Percentiles rank a stretch among this genome's conserved stretches.
Conservation (phyloP, 2,113 vertebrate genomes). For the Ailuropoda melanoleuca region DNA sequence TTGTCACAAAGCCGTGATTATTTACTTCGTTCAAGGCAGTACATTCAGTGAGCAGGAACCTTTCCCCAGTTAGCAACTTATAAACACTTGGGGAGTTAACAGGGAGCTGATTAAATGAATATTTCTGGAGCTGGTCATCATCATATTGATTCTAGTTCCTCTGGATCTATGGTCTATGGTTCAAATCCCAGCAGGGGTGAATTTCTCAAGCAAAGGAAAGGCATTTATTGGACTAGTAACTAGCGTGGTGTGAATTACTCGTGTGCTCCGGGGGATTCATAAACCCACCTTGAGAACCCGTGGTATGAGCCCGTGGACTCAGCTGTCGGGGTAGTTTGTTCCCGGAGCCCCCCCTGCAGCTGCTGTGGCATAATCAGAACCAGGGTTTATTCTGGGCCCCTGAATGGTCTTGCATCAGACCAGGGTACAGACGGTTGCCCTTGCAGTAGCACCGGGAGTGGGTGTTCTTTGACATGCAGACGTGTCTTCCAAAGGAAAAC, state of each 20-base stretch:
- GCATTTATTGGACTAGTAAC: slow-evolving; percentile 39
- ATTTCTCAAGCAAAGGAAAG: not conserved
- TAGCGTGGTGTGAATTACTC: not conserved
- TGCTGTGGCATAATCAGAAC: not conserved
- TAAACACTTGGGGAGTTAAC: not conserved
- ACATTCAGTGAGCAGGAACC: not conserved
- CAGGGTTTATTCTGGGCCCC: not conserved
- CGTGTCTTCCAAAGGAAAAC: not conserved
- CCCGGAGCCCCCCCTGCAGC: not conserved
- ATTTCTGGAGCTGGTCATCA: slow-evolving; percentile 45
- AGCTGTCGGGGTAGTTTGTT: not conserved
- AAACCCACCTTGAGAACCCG: not conserved
- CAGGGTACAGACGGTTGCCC: not conserved
- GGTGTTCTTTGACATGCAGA: not conserved
- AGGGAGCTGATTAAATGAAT: not conserved
- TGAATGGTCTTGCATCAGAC: not conserved
- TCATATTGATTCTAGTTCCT: not conserved
- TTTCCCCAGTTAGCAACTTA: not conserved
- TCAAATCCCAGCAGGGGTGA: slow-evolving; percentile 43
- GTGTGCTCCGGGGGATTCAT: not conserved
- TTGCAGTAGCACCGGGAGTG: not conserved
- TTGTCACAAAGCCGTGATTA: not conserved
- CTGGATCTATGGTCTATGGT: not conserved
- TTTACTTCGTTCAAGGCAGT: not conserved
- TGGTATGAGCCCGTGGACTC: not conserved